Conservation (phyloP, 2,113 vertebrate species). For the Dromas ardeola region DNA sequence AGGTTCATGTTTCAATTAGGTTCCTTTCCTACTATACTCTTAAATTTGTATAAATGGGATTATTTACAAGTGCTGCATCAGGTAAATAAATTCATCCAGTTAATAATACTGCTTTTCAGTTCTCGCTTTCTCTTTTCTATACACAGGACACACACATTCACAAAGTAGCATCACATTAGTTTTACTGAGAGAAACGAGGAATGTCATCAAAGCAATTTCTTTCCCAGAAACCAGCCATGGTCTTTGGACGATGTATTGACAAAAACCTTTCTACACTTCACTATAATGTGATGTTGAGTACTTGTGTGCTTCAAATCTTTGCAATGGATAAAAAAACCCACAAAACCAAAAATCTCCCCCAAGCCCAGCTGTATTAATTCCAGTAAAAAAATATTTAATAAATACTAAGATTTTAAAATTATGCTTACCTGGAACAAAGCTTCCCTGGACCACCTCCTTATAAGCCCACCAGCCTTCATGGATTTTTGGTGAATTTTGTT, state of each 20-base stretch:
- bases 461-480: conserved; percentile 99
- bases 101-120: neutral
- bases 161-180: neutral
- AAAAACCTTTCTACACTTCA: neutral
- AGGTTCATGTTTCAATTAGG: neutral
- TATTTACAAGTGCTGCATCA: neutral
- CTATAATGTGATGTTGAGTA: neutral
- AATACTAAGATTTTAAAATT: neutral
- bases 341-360: neutral
- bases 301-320: neutral
- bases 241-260: neutral
- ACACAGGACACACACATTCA: neutral
- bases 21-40: neutral
- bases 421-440: conserved; percentile 96
- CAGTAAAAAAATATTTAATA: neutral
- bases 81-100: neutral
- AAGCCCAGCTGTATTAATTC: neutral
- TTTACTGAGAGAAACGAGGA: neutral
- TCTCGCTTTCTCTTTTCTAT: neutral
- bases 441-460: conserved; percentile 98
- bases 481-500: conserved; percentile 96
- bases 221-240: neutral
- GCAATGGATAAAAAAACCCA: neutral
- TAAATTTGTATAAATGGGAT: neutral
- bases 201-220: neutral